phyloP scores from a whole-genome alignment of 2,888 invertebrate species.

The Amaurobius ferox region DNA sequence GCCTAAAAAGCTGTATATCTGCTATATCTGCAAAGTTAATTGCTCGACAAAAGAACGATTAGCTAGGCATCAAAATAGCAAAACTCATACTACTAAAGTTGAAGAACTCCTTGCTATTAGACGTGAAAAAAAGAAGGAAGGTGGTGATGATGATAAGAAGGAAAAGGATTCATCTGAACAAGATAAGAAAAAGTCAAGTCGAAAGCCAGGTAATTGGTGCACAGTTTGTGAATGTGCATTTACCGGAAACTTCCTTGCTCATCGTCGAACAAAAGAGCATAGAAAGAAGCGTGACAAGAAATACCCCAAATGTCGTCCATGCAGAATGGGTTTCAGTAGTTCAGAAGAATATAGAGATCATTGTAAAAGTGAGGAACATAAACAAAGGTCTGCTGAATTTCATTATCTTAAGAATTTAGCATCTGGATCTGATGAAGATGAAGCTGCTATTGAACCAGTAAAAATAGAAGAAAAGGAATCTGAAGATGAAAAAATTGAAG shows the following conservation, averaged over 20 bases:
- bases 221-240: constrained; percentile 69
- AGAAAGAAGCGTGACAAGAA: constrained; percentile 68
- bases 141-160: constrained; percentile 36
- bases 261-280: constrained; percentile 68
- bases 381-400: constrained; percentile 64
- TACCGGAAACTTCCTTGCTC: constrained; percentile 63
- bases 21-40: constrained; percentile 63
- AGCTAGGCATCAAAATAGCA: constrained; percentile 50
- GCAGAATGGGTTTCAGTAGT: constrained; percentile 66
- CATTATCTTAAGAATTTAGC: constrained; percentile 64
- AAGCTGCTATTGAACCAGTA: constrained; percentile 62
- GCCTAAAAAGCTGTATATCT: constrained; percentile 40
- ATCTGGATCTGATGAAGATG: constrained; percentile 70
- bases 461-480: constrained; percentile 40
- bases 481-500: constrained; percentile 57
- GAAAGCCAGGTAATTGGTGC: constrained; percentile 67
- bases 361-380: constrained; percentile 68
- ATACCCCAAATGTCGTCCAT: constrained; percentile 68
- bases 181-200: constrained; percentile 41
- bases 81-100: constrained; percentile 49
- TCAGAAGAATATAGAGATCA: constrained; percentile 70
- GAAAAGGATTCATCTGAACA: constrained; percentile 28
- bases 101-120: constrained; percentile 52
- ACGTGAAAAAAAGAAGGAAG: constrained; percentile 54
- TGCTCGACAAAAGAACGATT: constrained; percentile 49